Percentiles rank a stretch among this genome's conserved stretches.
Evolutionary conservation across 1,140 invertebrate genomes (phyloP).

Genomic region (Conus ventricosus): DNA sequence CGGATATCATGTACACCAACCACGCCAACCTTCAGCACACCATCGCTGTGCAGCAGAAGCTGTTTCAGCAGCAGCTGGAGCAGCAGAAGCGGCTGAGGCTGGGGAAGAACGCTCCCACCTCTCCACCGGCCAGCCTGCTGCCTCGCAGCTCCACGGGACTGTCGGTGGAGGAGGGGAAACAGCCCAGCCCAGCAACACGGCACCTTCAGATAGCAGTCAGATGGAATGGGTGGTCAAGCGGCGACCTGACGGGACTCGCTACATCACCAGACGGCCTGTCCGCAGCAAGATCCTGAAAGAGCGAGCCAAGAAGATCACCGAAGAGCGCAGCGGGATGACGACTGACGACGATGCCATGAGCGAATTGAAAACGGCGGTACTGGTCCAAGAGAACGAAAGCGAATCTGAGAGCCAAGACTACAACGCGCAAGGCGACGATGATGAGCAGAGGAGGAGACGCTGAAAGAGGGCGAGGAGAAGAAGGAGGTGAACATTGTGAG

Average conservation of each 20-base stretch:
- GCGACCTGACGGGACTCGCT: conserved; percentile 85
- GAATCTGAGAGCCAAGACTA: conserved; percentile 83
- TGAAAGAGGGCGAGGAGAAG: conserved; percentile 71
- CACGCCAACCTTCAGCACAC: conserved; percentile 84
- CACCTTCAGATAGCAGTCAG: conserved; percentile 63
- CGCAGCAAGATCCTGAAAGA: conserved; percentile 83
- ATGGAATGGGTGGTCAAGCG: conserved; percentile 90
- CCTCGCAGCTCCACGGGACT: conserved; percentile 32
- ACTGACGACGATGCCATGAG: conserved; percentile 89
- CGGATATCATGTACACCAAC: conserved; percentile 83
- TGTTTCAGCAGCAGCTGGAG: conserved; percentile 79
- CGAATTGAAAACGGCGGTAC: conserved; percentile 87
- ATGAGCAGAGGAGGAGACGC: conserved; percentile 70
- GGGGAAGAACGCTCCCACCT: conserved; percentile 51
- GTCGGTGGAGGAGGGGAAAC: conserved; percentile 41
- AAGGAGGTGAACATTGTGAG: conserved; percentile 73
- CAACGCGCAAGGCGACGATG: conserved; percentile 74
- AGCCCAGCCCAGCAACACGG: conserved; percentile 45
- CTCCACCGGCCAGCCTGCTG: conserved; percentile 39
- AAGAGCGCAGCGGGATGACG: conserved; percentile 84
- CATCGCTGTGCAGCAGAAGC: conserved; percentile 83
- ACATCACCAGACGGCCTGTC: conserved; percentile 85
- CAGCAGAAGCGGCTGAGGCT: conserved; percentile 54
- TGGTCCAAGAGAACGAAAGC: conserved; percentile 88
- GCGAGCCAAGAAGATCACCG: conserved; percentile 81